Percentiles rank a stretch among this genome's conserved stretches.
phyloP scores from a whole-genome alignment of 2,113 vertebrate species.

The Tetrax tetrax region DNA sequence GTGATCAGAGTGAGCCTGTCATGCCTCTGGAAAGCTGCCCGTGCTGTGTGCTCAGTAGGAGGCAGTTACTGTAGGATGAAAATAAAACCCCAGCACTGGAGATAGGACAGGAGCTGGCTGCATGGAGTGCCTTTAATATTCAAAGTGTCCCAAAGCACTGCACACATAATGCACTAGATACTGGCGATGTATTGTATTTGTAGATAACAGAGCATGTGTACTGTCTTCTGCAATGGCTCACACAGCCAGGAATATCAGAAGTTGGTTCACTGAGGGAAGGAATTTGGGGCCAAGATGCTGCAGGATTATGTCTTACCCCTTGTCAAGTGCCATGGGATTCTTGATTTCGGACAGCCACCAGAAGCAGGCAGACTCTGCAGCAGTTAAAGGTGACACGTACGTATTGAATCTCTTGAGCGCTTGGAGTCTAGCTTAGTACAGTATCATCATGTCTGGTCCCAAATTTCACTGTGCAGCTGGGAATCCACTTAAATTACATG shows the following conservation, averaged over 20 bases:
- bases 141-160: constrained; percentile 6
- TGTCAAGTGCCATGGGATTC: neutral
- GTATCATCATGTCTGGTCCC: neutral
- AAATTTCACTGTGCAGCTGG: neutral
- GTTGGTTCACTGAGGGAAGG: neutral
- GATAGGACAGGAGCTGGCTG: constrained; percentile 18
- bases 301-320: neutral
- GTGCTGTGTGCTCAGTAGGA: neutral
- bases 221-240: neutral
- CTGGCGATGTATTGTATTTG: neutral
- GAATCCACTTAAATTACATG: neutral
- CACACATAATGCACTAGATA: neutral
- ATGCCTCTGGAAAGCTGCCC: neutral
- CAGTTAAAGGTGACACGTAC: neutral
- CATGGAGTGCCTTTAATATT: constrained; percentile 36
- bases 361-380: neutral
- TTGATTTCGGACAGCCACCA: neutral
- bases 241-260: neutral
- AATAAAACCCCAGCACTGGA: neutral
- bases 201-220: neutral
- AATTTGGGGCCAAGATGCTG: neutral
- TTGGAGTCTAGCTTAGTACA: neutral
- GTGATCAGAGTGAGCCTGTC: neutral
- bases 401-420: neutral
- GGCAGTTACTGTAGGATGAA: neutral